A percentile compares a stretch with the other conserved stretches of the same genome.
These are phyloP conservation scores for Condylostylus longicornis DNA, from an alignment of 1,140 invertebrate genomes.

Conservation along the genomic window DNA sequence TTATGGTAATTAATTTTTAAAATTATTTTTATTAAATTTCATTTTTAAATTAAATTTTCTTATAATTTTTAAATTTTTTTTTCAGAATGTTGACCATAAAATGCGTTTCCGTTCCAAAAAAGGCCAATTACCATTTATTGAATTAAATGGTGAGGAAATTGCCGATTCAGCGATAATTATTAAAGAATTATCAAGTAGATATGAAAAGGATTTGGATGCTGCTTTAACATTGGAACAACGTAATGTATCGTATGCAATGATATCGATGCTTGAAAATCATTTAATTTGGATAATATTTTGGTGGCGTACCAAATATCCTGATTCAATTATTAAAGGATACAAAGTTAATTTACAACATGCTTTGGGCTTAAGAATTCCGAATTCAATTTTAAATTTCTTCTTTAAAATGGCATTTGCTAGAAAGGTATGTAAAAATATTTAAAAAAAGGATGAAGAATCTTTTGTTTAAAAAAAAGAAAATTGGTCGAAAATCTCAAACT, in stretches of 20 bases:
- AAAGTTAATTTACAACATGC: constrained; percentile 81
- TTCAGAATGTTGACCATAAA: constrained; percentile 88
- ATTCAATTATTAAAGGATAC: constrained; percentile 71
- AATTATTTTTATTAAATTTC: no score
- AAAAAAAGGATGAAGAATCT: no score
- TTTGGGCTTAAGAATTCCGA: constrained; percentile 72
- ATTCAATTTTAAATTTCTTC: constrained; percentile 72
- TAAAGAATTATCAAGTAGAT: constrained; percentile 65
- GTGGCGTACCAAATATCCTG: constrained; percentile 77
- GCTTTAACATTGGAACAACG: constrained; percentile 66
- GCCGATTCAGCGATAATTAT: constrained; percentile 81
- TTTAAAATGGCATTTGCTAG: constrained; percentile 77
- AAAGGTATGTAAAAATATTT: constrained; percentile 56
- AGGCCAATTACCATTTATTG: constrained; percentile 80
- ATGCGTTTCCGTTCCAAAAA: constrained; percentile 86
- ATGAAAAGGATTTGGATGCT: constrained; percentile 67
- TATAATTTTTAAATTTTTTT: constrained; percentile 21
- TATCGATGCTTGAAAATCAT: constrained; percentile 90
- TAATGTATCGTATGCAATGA: constrained; percentile 78
- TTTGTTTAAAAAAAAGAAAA: no score
- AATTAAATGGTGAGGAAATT: constrained; percentile 85
- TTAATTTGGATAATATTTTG: constrained; percentile 75
- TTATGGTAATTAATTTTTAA: no score
- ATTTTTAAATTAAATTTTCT: no score
- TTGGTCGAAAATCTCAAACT: no score